A percentile compares a stretch with the other conserved stretches of the same genome.
phyloP scores from a whole-genome alignment of 2,888 invertebrate species.

The Platerodrilus igneus region DNA sequence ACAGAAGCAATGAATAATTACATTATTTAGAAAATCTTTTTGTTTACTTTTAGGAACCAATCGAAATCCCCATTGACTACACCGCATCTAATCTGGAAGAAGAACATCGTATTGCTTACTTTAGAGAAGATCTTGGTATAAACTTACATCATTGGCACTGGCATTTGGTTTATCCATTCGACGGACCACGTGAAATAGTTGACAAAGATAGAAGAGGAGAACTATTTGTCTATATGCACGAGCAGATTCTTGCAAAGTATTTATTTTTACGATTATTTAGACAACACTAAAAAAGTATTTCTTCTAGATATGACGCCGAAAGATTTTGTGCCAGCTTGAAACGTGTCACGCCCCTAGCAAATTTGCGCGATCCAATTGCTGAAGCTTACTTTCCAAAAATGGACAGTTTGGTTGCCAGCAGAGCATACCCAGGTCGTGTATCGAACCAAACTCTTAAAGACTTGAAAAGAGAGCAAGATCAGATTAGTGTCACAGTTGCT shows the following conservation, averaged over 20 bases:
- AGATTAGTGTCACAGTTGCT: conserved; percentile 62
- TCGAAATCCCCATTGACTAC: conserved; percentile 68
- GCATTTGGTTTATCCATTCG: conserved; percentile 83
- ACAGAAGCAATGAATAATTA: too few relatives aligned
- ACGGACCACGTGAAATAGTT: conserved; percentile 59
- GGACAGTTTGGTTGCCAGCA: conserved; percentile 70
- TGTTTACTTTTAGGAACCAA: conserved; percentile 52
- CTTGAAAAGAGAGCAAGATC: conserved; percentile 63
- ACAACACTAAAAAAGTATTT: conserved; percentile 1
- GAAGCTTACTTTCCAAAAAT: conserved; percentile 84
- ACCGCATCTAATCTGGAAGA: conserved; percentile 70
- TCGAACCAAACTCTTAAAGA: conserved; percentile 54
- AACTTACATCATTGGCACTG: conserved; percentile 91
- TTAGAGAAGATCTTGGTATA: conserved; percentile 79
- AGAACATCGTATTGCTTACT: conserved; percentile 78
- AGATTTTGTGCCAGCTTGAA: conserved; percentile 67
- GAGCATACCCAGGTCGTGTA: conserved; percentile 71
- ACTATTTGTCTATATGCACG: conserved; percentile 77
- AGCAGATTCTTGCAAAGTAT: conserved; percentile 58
- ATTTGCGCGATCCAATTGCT: conserved; percentile 63
- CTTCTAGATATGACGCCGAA: conserved; percentile 67
- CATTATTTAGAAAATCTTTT: not conserved
- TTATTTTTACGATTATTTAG: not conserved
- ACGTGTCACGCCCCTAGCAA: conserved; percentile 58
- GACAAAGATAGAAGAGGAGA: conserved; percentile 74